Evolutionary conservation across 2,888 invertebrate genomes (phyloP), one percentile per base, ranked within the genome.

Genomic region (Crossocerus cetratus): DNA sequence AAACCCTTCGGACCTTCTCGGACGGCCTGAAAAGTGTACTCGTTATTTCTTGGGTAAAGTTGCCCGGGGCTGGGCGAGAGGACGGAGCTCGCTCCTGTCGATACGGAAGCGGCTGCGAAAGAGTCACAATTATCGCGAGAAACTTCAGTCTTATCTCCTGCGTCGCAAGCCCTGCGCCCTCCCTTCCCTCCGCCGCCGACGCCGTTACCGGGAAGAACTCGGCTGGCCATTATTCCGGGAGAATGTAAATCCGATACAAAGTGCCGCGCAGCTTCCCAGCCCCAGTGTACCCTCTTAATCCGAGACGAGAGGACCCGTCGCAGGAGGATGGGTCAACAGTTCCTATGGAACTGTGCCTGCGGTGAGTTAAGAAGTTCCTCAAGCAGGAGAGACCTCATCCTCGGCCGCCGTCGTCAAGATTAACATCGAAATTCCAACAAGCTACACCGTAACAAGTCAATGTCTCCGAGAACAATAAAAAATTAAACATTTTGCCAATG

Each of bases 201-300:
- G n/a, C 32, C 32, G 32, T 32, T 32, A 32, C 32, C 32, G 16
- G 45, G 60, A 73, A 80, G 72, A 32, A 32, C 75, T 75, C 74
- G 42, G 57, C 8, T 72, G 67, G 58, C 76, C 74, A 82, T 82
- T 82, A 82, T 80, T 78, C 73, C 54, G 55, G 44, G 65, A 69
- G 72, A 82, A 82, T 82, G 81, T 74, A 82, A 82, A 82, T 82
- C 76, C 81, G 78, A 82, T 82, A 82, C 80, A 82, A 82, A 82
- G 74, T 77, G 78, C 73, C 67, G 65, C 55, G 23, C 78, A 76
- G 60, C 73, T 74, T 74, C n/a, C 83, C 73, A 73, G 69, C 63
- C 80, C 65, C 66, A 16, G 14, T 49, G 65, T 69, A 44, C 64
- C 69, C 69, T 44, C 67, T 77, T 79, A 79, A 79, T 80, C 76